Evolutionary conservation across 1,140 invertebrate genomes (phyloP), one percentile per base, ranked within the genome.

Genomic region (Tachypleus tridentatus): DNA sequence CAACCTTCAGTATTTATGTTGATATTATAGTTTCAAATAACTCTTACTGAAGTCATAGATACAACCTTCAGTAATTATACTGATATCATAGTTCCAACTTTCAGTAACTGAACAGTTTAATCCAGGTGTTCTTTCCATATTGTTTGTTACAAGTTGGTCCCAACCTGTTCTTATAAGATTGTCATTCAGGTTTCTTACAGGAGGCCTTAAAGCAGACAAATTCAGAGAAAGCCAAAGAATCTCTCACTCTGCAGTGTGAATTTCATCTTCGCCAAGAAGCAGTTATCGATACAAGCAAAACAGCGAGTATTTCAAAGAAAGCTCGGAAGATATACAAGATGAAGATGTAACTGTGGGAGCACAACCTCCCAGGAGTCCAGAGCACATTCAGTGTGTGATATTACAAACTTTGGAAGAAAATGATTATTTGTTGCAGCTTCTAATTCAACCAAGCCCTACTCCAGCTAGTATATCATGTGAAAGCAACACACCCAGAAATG

Each of bases 401-500:
- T n/a, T 54, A n/a, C 7, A n/a, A 54, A 54, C 7, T 7, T 8
- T 54, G 53, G n/a, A 7, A n/a, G 53, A 54, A n/a, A 54, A 54
- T 3, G 53, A 54, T 54, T 54, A 7, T 7, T n/a, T 54, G 7
- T 54, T 54, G 53, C n/a, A 7, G n/a, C n/a, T 54, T 54, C n/a
- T 54, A 54, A n/a, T 54, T n/a, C 7, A 54, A 8, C 53, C 53
- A 54, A 54, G n/a, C 7, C 7, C n/a, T 7, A 54, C 53, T 7
- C 3, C 7, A 54, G n/a, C 7, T n/a, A n/a, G n/a, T 54, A 54
- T n/a, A 7, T n/a, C 7, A 54, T n/a, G 7, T n/a, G 7, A 8
- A 54, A 54, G n/a, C 53, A 67, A 64, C 49, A 58, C n/a, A 54
- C 56, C 61, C 8, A 64, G 64, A 54, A 58, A 59, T 52, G 61